Conservation (phyloP, 2,797 vertebrate species). For the Epinephelus awoara region DNA sequence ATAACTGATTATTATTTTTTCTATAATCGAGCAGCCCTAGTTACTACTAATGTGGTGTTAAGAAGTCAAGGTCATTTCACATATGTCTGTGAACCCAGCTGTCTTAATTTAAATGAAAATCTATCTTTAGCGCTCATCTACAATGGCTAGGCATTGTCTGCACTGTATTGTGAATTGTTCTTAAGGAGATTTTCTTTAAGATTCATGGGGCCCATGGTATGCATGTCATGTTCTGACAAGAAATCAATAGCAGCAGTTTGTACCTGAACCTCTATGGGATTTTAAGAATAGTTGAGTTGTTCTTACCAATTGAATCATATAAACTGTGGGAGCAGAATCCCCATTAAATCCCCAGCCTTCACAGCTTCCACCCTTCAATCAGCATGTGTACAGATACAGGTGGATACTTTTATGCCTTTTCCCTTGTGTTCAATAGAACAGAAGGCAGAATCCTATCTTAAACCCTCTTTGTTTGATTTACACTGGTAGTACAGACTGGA, state of each 20-base stretch:
- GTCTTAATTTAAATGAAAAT: no score
- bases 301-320: conserved; percentile 14
- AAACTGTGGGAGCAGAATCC: conserved; percentile 29
- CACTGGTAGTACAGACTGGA: conserved; percentile 8
- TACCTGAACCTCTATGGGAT: conserved; percentile 8
- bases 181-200: not conserved
- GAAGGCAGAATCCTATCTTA: conserved; percentile 38
- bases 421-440: conserved; percentile 32
- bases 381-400: conserved; percentile 37
- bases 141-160: not conserved
- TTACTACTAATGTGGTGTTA: no score
- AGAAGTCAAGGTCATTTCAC: no score
- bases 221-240: conserved; percentile 14
- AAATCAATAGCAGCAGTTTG: conserved; percentile 21
- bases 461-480: conserved; percentile 30
- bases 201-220: not conserved
- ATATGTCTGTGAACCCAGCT: no score
- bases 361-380: conserved; percentile 13
- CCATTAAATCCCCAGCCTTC: conserved; percentile 31
- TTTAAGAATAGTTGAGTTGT: conserved; percentile 19
- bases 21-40: no score
- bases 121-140: not conserved
- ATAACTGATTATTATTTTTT: no score
- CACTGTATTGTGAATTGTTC: not conserved
- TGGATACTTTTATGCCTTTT: conserved; percentile 26